Base-by-base conservation (phyloP, 2,888 invertebrate species). In the Pollenia griseotomentosa region DNA sequence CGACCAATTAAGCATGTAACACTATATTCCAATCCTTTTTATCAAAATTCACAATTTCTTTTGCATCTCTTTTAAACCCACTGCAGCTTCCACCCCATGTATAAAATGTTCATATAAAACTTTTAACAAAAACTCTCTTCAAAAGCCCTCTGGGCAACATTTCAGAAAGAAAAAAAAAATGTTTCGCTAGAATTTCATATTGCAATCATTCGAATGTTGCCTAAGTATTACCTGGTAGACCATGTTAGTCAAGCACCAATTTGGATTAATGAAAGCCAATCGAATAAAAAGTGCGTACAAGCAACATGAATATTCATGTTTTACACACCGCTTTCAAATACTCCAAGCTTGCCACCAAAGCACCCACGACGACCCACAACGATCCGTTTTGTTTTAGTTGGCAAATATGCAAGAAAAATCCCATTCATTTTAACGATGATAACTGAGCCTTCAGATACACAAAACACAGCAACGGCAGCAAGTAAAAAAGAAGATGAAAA, bases 211-310 rank as follows among this genome's bases (percentile, higher is more conserved):
- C 40, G 59, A 16, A 78, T 57, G 12, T 61, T 53, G 8, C 40
- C 19, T 53, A 46, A 63, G 51, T 71, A 75, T 55, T 61, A 77
- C 68, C 75, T 70, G 59, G 57, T 70, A 75, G 75, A 61, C 53
- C 68, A 70, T 63, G 74, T 23, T 16, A 33, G 42, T 19, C 75
- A 75, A 44, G 66, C 65, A 75, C 42, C 61, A 83, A 77, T 83
- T 75, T 83, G 75, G 44, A 82, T 68, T 75, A 82, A 75, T 59
- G 61, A 40, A 40, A 75, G 61, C 68, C 68, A 70, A 61, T 83
- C 70, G 70, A 70, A 83, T 63, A 70, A 83, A 77, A 83, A 83
- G 61, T 83, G 83, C 83, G 70, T 77, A 75, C 68, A 68, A 66
- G 81, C 68, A 70, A 75, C 68, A 83, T 75, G 70, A 83, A 75